phyloP scores from a whole-genome alignment of 2,113 vertebrate species.

The Nothoprocta pentlandii region DNA sequence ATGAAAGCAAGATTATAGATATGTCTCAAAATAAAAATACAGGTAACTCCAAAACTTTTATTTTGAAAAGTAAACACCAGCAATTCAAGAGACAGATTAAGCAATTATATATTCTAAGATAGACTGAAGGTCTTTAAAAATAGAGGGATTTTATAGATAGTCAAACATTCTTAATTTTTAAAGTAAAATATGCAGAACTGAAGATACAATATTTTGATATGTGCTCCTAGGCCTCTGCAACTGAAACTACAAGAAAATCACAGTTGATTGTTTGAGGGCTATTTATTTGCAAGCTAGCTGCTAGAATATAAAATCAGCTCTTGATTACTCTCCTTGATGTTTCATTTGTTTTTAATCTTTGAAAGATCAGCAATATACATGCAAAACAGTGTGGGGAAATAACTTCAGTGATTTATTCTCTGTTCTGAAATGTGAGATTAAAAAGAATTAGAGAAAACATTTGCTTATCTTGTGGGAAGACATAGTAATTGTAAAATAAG shows the following conservation, averaged over 20 bases:
- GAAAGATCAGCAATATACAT: slow-evolving; percentile 17
- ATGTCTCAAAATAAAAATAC: background rate
- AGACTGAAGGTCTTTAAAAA: background rate
- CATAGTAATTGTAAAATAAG: slow-evolving; percentile 27
- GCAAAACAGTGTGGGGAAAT: slow-evolving; percentile 7
- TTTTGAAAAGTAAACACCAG: background rate
- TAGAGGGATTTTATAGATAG: background rate
- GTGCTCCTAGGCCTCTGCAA: background rate
- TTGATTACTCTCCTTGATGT: slow-evolving; percentile 50
- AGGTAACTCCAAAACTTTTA: slow-evolving; percentile 2
- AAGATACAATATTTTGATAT: background rate
- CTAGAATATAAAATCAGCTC: slow-evolving; percentile 27
- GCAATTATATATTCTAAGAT: background rate
- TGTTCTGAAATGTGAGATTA: slow-evolving; percentile 3
- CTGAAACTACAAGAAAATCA: slow-evolving; percentile 37
- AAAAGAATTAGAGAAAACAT: slow-evolving; percentile 22
- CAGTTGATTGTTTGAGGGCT: slow-evolving; percentile 22
- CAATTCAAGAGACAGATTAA: background rate
- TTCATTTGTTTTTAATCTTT: slow-evolving; percentile 37
- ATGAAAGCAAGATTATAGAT: background rate
- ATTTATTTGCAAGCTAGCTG: slow-evolving; percentile 51
- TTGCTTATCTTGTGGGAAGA: slow-evolving; percentile 13
- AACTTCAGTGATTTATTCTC: background rate
- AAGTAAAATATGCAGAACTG: background rate
- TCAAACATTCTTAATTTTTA: background rate